Evolutionary conservation across 2,113 vertebrate species (phyloP), one percentile per base, ranked within the genome.

Genomic region (Tonatia bakeri): DNA sequence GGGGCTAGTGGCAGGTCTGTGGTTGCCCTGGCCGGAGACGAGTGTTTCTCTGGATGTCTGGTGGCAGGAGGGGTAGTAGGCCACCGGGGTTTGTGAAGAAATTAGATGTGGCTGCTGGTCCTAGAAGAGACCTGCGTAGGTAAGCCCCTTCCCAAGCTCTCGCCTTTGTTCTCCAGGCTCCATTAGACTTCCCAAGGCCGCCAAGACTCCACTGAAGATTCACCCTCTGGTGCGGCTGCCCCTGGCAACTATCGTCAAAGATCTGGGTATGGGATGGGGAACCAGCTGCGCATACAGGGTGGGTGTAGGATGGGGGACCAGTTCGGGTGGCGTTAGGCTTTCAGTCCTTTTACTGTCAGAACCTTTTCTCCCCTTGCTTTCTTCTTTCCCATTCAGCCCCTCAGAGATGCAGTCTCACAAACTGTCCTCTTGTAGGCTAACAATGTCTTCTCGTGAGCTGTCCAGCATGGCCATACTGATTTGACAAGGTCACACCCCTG

Each of bases 161-260:
- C 14, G 1, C 69, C 85, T 81, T 82, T 45, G 24, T 72, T 64
- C 59, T 65, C 11, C 61, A 99, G 99, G 99, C 98, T 99, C 99
- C 88, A 99, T 99, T 95, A 98, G 99, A 95, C 99, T 99, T 59
- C 99, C 99, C 38, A 99, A 99, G 98, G 99, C 99, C 20, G 98
- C 99, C 16, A 99, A 99, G 97, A 98, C 98, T 3, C 99, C 99
- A 3, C 28, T 98, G 43, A 99, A 99, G 98, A 99, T 98, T 96
- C 98, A 99, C 82, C 84, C 99, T 80, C 91, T 99, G 81, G 99
- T 99, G 85, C 98, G 99, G 79, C 99, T 98, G 85, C 99, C 99
- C 2, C 97, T 99, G 95, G 98, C 98, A 65, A 98, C 98, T 87
- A 99, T 99, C 1, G 99, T 99, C 90, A 99, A 99, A 98, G 99